Base-by-base conservation (phyloP, 2,797 vertebrate genomes). In the Centroberyx gerrardi region DNA sequence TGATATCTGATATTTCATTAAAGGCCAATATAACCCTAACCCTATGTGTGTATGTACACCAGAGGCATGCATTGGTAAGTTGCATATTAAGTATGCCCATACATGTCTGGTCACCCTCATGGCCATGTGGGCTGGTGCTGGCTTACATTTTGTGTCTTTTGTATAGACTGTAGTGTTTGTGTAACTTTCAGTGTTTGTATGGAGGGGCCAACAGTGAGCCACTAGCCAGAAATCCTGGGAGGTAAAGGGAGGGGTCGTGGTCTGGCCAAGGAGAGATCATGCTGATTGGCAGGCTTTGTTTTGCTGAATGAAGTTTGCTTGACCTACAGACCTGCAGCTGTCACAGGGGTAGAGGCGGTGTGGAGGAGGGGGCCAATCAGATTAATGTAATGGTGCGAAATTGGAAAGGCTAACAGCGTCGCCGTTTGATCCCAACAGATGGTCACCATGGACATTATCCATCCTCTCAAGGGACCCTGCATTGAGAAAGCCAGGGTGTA, bases 391-490 rank as follows among this genome's bases (percentile, higher is more conserved):
- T 80, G 74, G 56, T 76, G 68, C 65, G 52, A 71, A 62, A 73
- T 58, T 64, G 66, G 62, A 78, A 69, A 62, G 53, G 53, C 59
- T 29, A 79, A 64, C 49, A 36, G 55, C 53, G 54, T 56, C 28
- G 36, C 56, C 59, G 68, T 84, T 82, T 76, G 38, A 70, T 73
- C 60, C 40, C 48, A 79, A 63, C 87, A 89, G 79, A 89, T 87
- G 86, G 79, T 51, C 58, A 38, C 51, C 51, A 49, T 67, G 58
- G 72, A 76, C 62, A 17, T 76, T 70, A 64, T 64, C 29, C 61
- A 49, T 66, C 46, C 56, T 60, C 76, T 53, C 60, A 31, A 46
- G 81, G 58, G 74, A 80, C 68, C 29, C 5, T 63, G 54, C 48
- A 42, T 54, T 74, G 55, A 69, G 48, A 38, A 59, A 53, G 67